A percentile compares a stretch with the other conserved stretches of the same genome.
Conservation (phyloP, 2,113 vertebrate genomes). For the Chelonoidis abingdonii region DNA sequence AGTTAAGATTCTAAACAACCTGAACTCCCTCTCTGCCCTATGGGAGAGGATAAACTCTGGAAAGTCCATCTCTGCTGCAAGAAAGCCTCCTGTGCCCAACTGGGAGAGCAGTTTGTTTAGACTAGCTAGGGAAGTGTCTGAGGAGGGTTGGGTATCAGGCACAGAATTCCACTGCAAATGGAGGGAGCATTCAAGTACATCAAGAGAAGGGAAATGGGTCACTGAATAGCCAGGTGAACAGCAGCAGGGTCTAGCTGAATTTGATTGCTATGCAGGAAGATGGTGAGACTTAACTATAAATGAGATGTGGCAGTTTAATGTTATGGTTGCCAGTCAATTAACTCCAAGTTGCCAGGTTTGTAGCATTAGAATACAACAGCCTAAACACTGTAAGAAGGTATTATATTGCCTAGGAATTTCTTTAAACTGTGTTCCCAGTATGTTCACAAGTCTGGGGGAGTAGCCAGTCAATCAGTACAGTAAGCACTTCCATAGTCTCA, state of each 20-base stretch:
- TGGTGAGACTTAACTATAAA: neutral
- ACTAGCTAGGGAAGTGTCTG: neutral
- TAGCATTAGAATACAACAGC: neutral
- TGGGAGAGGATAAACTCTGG: neutral
- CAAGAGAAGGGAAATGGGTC: neutral
- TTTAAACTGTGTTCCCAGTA: neutral
- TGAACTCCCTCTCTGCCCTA: neutral
- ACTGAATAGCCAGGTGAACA: neutral
- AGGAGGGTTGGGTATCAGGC: neutral
- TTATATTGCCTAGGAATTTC: neutral
- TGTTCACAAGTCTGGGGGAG: neutral
- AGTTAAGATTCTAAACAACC: neutral
- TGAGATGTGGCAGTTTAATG: neutral
- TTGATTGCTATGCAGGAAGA: neutral
- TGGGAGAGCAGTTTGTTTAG: neutral
- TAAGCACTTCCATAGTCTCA: neutral
- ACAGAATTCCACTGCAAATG: neutral
- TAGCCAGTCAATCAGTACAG: neutral
- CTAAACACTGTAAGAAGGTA: neutral
- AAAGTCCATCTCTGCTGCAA: neutral
- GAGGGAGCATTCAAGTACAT: neutral
- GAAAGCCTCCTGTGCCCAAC: neutral
- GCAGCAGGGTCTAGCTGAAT: neutral
- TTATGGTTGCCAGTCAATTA: neutral
- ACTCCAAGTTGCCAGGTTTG: neutral